Evolutionary conservation across 2,113 vertebrate genomes (phyloP), one percentile per base, ranked within the genome.

Genomic region (Naja naja): DNA sequence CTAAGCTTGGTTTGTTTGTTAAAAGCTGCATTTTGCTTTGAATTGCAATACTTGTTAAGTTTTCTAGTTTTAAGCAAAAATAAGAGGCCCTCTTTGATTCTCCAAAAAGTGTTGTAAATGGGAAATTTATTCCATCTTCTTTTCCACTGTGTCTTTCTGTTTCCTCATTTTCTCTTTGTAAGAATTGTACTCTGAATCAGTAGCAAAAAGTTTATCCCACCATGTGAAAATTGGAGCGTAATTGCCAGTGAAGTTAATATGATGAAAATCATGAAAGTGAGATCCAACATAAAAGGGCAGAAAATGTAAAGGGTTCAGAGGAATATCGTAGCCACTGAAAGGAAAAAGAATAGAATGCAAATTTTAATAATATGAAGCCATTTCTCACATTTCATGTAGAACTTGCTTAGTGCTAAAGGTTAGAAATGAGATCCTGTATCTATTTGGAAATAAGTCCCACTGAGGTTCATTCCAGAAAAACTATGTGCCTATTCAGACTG

Each of bases 211-310:
- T 94, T 97, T 98, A 95, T 99, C 99, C 99, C 99, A 99, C 99
- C 99, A 99, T 0, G 99, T 99, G 96, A 99, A 99, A 16, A 98
- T 99, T 5, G 99, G 99, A 20, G 99, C 97, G 0, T 99, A 99
- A 97, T 99, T 99, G 55, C 99, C 99, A 0, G 98, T 94, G 12
- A 99, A 99, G 98, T 99, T 99, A 99, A 99, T 99, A 96, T 99
- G 99, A 96, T 99, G 99, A 96, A 99, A 99, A 96, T 99, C 99
- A 0, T 99, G 99, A 91, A 99, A 99, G 74, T 98, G 99, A 18
- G 98, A 93, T 0, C 99, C 99, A 12, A 98, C 98, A 1, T 99
- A 99, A 97, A 99, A 99, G 0, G 99, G 99, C 92, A 99, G 97
- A 93, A 99, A 93, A 85, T 99, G 98, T 45, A 99, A 97, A 0